These are phyloP conservation scores for Oreochromis mossambicus DNA, from an alignment of 2,797 vertebrate genomes.

Conservation along the genomic window DNA sequence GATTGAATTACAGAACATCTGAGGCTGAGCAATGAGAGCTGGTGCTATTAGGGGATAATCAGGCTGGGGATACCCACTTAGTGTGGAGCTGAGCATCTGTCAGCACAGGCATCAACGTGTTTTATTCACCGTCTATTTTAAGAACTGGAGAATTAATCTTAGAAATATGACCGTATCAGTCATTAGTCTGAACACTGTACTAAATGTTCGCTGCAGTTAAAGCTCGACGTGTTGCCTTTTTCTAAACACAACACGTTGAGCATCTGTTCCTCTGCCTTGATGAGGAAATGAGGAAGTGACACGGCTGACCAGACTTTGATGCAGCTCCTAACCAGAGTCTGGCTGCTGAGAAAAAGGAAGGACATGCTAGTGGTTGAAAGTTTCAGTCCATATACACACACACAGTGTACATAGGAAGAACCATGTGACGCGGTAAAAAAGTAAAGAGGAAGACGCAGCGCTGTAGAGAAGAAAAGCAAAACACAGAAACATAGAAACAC, in stretches of 20 bases:
- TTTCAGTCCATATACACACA: constrained; percentile 12
- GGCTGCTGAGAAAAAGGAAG: constrained; percentile 63
- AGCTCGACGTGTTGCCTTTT: background rate
- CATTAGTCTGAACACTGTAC: background rate
- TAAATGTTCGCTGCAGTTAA: background rate
- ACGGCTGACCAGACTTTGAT: constrained; percentile 39
- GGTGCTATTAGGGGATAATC: constrained; percentile 41
- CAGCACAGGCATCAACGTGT: background rate
- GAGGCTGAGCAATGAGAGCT: constrained; percentile 19
- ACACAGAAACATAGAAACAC: background rate
- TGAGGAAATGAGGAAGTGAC: constrained; percentile 58
- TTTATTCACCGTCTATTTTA: constrained; percentile 5
- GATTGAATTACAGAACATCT: constrained; percentile 34
- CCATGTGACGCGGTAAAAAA: constrained; percentile 18
- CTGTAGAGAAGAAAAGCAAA: background rate
- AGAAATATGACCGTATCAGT: background rate
- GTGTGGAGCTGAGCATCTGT: constrained; percentile 29
- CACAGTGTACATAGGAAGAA: background rate
- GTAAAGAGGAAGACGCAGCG: constrained; percentile 22
- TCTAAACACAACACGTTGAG: background rate
- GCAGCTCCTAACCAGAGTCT: constrained; percentile 31
- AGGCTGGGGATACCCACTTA: constrained; percentile 1
- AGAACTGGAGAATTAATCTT: background rate
- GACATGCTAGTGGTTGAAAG: constrained; percentile 20
- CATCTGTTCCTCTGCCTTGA: constrained; percentile 17